Base-by-base conservation (phyloP, 2,797 vertebrate species). In the Gila robusta region DNA sequence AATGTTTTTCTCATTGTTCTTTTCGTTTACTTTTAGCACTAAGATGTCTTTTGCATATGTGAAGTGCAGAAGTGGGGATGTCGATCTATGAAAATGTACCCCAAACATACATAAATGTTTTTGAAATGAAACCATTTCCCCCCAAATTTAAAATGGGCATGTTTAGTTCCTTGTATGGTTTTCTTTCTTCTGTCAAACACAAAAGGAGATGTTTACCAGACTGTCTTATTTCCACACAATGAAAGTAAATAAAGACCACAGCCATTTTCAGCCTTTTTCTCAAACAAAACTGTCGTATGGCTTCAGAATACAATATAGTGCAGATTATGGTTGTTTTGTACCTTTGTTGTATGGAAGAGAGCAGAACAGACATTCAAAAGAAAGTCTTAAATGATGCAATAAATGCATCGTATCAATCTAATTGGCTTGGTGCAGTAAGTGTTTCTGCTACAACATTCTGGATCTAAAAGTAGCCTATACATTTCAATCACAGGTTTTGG, bases 141-240 rank as follows among this genome's bases (percentile, higher is more conserved):
- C 2, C 5, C 0, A 8, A 26, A 12, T 5, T 12, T 5, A 26
- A 26, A 49, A 16, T 64, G 0, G 6, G 1, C 14, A 4, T 17
- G 17, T 62, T 66, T 17, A 66, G 14, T 17, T 66, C n/a, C 56
- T 62, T 59, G 56, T n/a, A 11, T n/a, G 26, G 12, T 5, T 52
- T 49, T 23, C 9, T 52, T 49, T 23, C 28, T 35, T 76, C 9
- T 54, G 73, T 35, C 21, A 26, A 26, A 59, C 35, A 9, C 32
- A 39, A 77, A 56, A n/a, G 44, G 17, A 74, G 32, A n/a, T 37
- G 35, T 78, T 78, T 14, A 9, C 74, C 4, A 17, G 52, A 16
- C 32, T 16, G 6, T 37, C 52, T n/a, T 78, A n/a, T 59, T 78
- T 59, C 21, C 21, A 2, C 35, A 8, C 32, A 56, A 77, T n/a